phyloP scores from a whole-genome alignment of 2,888 invertebrate genomes.

The Acrocera orbiculus region DNA sequence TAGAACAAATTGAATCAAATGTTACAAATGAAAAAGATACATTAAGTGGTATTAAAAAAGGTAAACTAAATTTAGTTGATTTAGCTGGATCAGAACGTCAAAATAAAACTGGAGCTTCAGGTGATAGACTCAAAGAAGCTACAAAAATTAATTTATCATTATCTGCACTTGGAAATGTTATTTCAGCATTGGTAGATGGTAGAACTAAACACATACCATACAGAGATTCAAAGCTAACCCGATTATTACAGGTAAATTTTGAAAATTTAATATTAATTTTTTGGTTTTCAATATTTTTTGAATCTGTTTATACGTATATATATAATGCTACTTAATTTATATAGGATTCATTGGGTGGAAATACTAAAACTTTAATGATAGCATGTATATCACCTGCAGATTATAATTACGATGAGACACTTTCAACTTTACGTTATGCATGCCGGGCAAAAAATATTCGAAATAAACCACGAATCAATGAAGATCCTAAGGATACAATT shows the following conservation, averaged over 20 bases:
- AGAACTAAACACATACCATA: constrained; percentile 67
- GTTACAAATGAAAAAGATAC: constrained; percentile 3
- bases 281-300: neutral
- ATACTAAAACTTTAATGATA: constrained; percentile 77
- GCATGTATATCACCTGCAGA: constrained; percentile 71
- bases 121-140: constrained; percentile 70
- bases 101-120: constrained; percentile 66
- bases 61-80: constrained; percentile 74
- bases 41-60: constrained; percentile 38
- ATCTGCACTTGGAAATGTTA: constrained; percentile 77
- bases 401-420: constrained; percentile 65
- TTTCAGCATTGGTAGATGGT: constrained; percentile 68
- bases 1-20: constrained; percentile 55
- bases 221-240: constrained; percentile 70
- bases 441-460: constrained; percentile 74
- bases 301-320: no score
- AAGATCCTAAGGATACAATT: constrained; percentile 80
- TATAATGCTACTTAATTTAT: no score
- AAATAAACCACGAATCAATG: constrained; percentile 69
- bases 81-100: constrained; percentile 79
- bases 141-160: constrained; percentile 78
- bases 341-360: constrained; percentile 65
- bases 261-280: no score
- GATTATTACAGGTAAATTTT: constrained; percentile 44
- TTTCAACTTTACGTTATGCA: constrained; percentile 67